Conservation (phyloP, 2,888 invertebrate genomes). For the Pteria penguin region DNA sequence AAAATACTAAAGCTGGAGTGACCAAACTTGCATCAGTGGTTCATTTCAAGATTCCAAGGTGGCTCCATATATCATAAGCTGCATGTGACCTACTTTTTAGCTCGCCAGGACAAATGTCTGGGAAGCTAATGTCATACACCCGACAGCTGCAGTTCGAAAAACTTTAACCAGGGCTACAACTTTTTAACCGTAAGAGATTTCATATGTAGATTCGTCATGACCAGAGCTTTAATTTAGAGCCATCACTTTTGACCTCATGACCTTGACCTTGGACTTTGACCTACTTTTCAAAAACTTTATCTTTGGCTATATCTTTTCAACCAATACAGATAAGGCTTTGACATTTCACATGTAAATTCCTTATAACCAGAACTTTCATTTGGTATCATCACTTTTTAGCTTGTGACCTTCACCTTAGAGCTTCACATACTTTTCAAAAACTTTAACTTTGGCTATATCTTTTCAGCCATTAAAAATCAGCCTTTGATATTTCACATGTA, state of each 20-base stretch:
- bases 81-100: neutral
- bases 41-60: neutral
- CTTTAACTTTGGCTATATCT: neutral
- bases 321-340: neutral
- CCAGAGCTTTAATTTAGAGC: neutral
- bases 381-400: neutral
- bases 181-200: too few species aligned
- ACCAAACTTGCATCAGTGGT: neutral
- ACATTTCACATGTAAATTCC: neutral
- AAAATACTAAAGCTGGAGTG: neutral
- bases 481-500: too few species aligned
- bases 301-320: neutral
- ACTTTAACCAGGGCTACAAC: too few species aligned
- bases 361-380: neutral
- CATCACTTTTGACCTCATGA: neutral
- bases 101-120: too few species aligned
- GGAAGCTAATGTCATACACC: too few species aligned
- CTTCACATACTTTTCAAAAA: neutral
- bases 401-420: neutral
- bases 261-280: neutral
- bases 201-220: neutral
- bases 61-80: neutral
- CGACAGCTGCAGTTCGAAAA: too few species aligned
- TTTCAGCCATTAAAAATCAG: neutral
- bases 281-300: neutral